phyloP scores from a whole-genome alignment of 2,113 vertebrate species.

The Bubo blakistoni region DNA sequence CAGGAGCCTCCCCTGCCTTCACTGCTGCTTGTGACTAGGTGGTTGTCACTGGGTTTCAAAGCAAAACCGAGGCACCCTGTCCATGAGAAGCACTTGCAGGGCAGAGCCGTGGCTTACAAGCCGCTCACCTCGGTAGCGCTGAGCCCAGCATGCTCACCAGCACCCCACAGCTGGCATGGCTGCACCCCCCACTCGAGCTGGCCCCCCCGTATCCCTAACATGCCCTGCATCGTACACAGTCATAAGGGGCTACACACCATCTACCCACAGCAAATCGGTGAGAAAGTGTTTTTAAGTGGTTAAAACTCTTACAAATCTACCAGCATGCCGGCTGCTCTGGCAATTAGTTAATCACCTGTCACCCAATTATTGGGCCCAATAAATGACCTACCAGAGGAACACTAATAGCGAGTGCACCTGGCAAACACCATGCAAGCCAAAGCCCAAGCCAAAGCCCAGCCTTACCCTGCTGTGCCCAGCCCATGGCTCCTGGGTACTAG shows the following conservation, averaged over 20 bases:
- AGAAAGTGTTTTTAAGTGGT: neutral
- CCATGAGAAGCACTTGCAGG: fast-evolving
- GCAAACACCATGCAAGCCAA: neutral
- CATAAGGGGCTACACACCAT: neutral
- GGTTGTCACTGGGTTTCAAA: neutral
- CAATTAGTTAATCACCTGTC: neutral
- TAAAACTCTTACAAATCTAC: neutral
- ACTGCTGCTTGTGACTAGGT: neutral
- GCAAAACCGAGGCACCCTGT: fast-evolving
- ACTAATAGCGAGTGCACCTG: fast-evolving
- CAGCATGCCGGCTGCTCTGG: neutral
- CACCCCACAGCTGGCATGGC: neutral
- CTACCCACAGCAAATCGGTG: neutral
- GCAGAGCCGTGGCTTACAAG: neutral
- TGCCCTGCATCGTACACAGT: neutral
- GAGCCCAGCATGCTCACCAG: neutral
- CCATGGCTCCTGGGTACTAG: fast-evolving
- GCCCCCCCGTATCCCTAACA: fast-evolving
- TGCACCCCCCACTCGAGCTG: neutral
- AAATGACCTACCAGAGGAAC: neutral
- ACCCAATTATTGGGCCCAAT: neutral
- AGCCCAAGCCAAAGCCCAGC: neutral
- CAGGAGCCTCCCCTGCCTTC: neutral
- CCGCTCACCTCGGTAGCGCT: neutral
- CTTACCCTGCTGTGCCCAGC: neutral